These are phyloP conservation scores for Melanchra persicariae DNA, from an alignment of 2,888 invertebrate genomes.

Conservation along the genomic window DNA sequence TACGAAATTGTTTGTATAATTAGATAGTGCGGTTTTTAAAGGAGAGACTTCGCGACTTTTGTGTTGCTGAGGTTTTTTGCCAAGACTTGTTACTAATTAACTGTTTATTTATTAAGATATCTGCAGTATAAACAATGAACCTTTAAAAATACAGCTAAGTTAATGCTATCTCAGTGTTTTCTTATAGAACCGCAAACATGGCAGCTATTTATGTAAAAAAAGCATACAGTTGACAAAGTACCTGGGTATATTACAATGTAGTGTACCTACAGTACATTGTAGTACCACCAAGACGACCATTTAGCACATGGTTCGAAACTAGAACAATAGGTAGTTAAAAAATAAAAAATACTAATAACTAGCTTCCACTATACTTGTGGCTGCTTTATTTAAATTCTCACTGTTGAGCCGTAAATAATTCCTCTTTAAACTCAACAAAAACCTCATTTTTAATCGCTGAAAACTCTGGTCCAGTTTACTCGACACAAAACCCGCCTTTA, in stretches of 20 bases:
- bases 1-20: slow-evolving; percentile 13
- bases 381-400: background rate
- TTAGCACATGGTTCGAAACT: slow-evolving; percentile 1
- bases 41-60: background rate
- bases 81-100: no score
- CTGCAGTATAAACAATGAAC: no score
- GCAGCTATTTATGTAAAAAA: background rate
- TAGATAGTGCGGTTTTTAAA: background rate
- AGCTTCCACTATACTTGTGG: background rate
- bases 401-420: slow-evolving; percentile 1
- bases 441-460: slow-evolving; percentile 13
- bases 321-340: background rate
- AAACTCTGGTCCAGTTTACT: background rate
- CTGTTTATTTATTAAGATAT: no score
- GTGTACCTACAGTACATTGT: no score
- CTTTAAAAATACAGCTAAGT: background rate
- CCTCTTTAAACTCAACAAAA: background rate
- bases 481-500: slow-evolving; percentile 21
- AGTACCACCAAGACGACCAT: no score
- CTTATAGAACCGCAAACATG: background rate
- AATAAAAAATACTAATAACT: background rate
- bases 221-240: background rate
- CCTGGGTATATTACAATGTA: background rate
- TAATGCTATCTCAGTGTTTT: background rate
- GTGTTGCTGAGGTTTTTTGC: no score